Evolutionary conservation across 2,888 invertebrate genomes (phyloP), one percentile per base, ranked within the genome.

Genomic region (Drosophila acutilabella): DNA sequence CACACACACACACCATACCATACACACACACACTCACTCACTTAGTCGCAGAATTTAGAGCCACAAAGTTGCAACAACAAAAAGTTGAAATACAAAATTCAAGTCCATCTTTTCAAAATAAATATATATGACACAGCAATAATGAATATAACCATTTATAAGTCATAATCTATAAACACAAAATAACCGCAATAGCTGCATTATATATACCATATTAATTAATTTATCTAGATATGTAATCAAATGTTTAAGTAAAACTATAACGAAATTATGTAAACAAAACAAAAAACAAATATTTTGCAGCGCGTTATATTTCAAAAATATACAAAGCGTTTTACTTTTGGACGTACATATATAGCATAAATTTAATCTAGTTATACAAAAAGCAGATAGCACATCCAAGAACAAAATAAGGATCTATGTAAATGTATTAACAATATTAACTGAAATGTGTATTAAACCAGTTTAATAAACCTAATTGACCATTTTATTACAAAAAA

Each of bases 311-410:
- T 69, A 85, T 74, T 67, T 76, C 6, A 48, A 77, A 80, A 74
- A 78, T 80, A 78, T 80, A 78, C 57, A 70, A 65, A 60, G 68
- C 66, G 66, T 67, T 74, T 75, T 71, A 70, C 66, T 78, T 83
- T 85, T 87, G 81, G 84, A 85, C 71, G 68, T 75, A 67, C 72
- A 73, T 71, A 78, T 65, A 66, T 82, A 84, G 82, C 76, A 74
- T 87, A 81, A 80, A 83, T 83, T 73, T 54, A 81, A 74, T 44
- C 47, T 84, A 79, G 71, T 77, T 80, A 57, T 82, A 82, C 61
- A 65, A 65, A 60, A 26, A 48, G 45, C 64, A 71, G 33, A 45
- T 48, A 66, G 57, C 64, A 77, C 73, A 81, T 57, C 48, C 47
- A 61, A 50, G 53, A 62, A 59, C 48, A 73, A 68, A 64, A 23